Evolutionary conservation across 1,140 invertebrate genomes (phyloP).

Genomic region (Rhizoglyphus robini): DNA sequence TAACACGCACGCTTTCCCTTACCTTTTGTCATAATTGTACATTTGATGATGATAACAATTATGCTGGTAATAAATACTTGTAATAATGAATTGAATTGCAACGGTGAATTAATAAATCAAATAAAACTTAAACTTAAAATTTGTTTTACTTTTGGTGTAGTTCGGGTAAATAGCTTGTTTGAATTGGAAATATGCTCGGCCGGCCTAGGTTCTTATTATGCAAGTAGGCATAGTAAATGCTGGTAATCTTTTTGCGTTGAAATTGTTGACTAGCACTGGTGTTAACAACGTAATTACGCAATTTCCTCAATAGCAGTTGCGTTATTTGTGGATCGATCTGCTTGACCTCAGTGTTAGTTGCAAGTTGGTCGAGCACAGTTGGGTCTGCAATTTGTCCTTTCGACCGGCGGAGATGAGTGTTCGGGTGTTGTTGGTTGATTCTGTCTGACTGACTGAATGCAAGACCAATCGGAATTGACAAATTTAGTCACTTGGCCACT

Average conservation of each 20-base stretch:
- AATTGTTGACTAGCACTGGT: not conserved
- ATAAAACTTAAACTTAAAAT: no score
- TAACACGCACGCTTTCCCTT: no score
- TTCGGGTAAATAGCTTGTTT: not conserved
- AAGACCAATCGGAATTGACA: slow-evolving; percentile 15
- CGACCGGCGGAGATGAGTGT: not conserved
- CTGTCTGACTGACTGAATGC: no score
- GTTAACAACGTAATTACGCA: no score
- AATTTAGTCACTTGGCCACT: not conserved
- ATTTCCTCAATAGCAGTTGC: not conserved
- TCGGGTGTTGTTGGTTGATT: no score
- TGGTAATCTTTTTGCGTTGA: slow-evolving; percentile 2
- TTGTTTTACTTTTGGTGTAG: not conserved
- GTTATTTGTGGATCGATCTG: slow-evolving; percentile 2
- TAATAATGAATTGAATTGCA: no score
- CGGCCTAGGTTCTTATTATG: not conserved
- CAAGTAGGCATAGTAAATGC: slow-evolving; percentile 2
- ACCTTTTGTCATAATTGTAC: no score
- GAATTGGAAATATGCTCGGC: no score
- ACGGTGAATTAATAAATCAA: no score
- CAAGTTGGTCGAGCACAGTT: not conserved
- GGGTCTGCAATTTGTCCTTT: not conserved
- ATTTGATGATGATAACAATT: no score
- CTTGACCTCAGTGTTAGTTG: not conserved
- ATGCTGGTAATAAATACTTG: no score